These are phyloP conservation scores for Trissonchulus sp. DNA, from an alignment of 2,888 invertebrate species.

Conservation along the genomic window DNA sequence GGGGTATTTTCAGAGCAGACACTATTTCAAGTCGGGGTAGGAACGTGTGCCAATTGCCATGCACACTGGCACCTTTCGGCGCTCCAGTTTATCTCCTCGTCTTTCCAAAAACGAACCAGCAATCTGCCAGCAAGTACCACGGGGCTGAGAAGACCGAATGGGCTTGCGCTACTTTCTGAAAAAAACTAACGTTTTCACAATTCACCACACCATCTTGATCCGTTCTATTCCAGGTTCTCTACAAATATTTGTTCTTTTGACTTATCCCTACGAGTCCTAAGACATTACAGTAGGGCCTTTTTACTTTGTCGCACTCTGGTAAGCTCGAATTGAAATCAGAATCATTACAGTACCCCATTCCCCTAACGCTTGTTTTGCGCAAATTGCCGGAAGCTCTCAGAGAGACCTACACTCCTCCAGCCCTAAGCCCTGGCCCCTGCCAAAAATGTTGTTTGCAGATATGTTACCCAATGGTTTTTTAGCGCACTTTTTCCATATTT, in stretches of 20 bases:
- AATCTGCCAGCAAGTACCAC: background rate
- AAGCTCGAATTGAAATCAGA: background rate
- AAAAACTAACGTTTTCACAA: background rate
- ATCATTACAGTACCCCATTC: background rate
- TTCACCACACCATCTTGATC: background rate
- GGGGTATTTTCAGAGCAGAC: background rate
- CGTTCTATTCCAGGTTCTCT: too few species aligned
- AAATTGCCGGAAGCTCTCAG: background rate
- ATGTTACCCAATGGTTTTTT: background rate
- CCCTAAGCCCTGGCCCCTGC: background rate
- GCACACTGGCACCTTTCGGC: background rate
- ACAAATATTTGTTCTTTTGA: background rate
- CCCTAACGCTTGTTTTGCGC: background rate
- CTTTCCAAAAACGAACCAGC: too few species aligned
- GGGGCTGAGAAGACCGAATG: slow-evolving; percentile 1
- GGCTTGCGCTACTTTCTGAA: background rate
- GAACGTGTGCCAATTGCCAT: background rate
- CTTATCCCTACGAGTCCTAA: background rate
- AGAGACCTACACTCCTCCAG: background rate
- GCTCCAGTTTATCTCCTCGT: background rate
- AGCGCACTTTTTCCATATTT: slow-evolving; percentile 22
- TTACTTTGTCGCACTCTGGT: background rate
- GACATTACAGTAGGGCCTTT: background rate
- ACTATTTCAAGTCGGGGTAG: background rate
- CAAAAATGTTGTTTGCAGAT: background rate